A percentile compares a stretch with the other conserved stretches of the same genome.
Conservation (phyloP, 1,140 invertebrate species). For the Leptinotarsa defecta region DNA sequence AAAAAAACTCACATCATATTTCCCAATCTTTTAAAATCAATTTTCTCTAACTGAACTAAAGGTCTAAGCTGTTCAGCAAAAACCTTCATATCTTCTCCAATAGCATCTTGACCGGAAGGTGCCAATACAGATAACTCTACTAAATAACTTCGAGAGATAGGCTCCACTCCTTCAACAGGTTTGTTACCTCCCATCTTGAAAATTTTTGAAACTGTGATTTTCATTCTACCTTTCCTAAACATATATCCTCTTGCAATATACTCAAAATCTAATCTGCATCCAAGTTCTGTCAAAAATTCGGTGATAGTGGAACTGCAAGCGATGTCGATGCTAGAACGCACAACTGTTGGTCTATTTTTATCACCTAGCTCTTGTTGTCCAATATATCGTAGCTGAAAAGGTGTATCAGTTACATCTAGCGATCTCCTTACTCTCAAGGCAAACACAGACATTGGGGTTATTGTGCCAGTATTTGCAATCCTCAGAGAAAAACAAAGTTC, state of each 20-base stretch:
- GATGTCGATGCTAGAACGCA: conserved; percentile 90
- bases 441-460: conserved; percentile 44
- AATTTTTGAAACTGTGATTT: conserved; percentile 89
- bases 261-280: conserved; percentile 89
- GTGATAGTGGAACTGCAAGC: conserved; percentile 86
- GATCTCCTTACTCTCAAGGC: conserved; percentile 77
- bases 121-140: conserved; percentile 93
- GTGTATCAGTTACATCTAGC: conserved; percentile 76
- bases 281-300: conserved; percentile 90
- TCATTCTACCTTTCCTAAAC: conserved; percentile 96
- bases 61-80: conserved; percentile 95
- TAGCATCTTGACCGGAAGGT: conserved; percentile 89
- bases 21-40: conserved; percentile 81
- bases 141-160: conserved; percentile 89
- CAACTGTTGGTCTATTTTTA: conserved; percentile 85
- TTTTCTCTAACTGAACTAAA: conserved; percentile 86
- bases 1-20: conserved; percentile 54
- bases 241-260: conserved; percentile 93
- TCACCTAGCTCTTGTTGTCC: conserved; percentile 89
- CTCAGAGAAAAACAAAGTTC: conserved; percentile 69
- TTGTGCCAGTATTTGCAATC: conserved; percentile 41
- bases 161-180: conserved; percentile 73
- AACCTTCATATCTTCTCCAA: conserved; percentile 93
- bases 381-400: conserved; percentile 87
- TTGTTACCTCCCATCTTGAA: conserved; percentile 80